These are phyloP conservation scores for Dolichotis patagonum DNA, from an alignment of 2,113 vertebrate species.

Conservation along the genomic window DNA sequence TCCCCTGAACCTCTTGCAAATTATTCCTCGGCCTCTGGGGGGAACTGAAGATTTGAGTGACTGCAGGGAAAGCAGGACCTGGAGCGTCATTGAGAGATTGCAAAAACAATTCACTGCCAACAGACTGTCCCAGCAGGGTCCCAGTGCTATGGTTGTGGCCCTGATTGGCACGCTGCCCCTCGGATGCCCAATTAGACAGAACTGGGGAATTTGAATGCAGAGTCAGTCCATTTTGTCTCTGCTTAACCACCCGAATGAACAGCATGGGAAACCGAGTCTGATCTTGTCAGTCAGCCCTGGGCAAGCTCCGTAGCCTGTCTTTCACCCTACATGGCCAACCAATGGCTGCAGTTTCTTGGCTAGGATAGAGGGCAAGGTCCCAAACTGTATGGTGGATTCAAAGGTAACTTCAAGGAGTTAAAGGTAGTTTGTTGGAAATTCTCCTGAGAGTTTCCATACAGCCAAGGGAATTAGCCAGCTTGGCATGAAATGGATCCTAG, in stretches of 20 bases:
- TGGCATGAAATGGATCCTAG: not conserved
- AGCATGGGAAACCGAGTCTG: conserved; percentile 77
- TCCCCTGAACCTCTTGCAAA: conserved; percentile 73
- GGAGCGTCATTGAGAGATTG: conserved; percentile 82
- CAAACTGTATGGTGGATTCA: not conserved
- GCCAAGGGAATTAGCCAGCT: not conserved
- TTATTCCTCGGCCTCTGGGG: conserved; percentile 77
- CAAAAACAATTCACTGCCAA: conserved; percentile 88
- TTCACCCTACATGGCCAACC: not conserved
- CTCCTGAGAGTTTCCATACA: not conserved
- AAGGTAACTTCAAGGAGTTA: not conserved
- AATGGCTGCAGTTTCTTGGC: not conserved
- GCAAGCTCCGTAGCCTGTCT: not conserved
- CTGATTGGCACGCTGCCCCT: conserved; percentile 73
- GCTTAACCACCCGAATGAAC: conserved; percentile 64
- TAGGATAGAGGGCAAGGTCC: not conserved
- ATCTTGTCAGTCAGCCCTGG: conserved; percentile 3
- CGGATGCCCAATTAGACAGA: conserved; percentile 61
- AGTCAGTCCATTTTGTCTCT: not conserved
- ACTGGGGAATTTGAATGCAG: not conserved
- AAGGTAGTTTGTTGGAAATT: not conserved
- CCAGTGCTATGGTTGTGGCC: conserved; percentile 73
- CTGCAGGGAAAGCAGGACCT: conserved; percentile 78
- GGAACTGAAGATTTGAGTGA: conserved; percentile 80
- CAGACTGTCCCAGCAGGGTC: conserved; percentile 88